Evolutionary conservation across 2,888 invertebrate genomes (phyloP).

Genomic region (Argyra leucocephala): DNA sequence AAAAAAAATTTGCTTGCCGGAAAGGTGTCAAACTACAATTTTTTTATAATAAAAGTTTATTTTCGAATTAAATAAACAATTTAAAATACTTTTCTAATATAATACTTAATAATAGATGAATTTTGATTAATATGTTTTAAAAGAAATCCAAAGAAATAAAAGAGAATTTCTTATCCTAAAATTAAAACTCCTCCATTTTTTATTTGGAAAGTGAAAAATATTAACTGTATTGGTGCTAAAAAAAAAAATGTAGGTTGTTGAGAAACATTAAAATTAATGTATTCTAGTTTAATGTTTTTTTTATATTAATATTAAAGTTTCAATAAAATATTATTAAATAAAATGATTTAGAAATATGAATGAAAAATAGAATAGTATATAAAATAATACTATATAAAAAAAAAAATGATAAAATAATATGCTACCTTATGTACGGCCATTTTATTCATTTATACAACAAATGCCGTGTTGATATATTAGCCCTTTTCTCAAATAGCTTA

Average conservation of each 20-base stretch:
- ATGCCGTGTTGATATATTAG: slow-evolving; percentile 2
- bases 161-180: background rate
- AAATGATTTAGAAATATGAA: no score
- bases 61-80: no score
- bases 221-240: background rate
- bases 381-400: no score
- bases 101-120: no score
- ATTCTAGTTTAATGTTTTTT: no score
- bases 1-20: background rate
- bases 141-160: background rate
- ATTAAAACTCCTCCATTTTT: background rate
- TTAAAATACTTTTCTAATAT: no score
- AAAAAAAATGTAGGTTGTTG: background rate
- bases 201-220: slow-evolving; percentile 1
- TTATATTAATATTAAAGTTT: no score
- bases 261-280: background rate
- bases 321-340: no score
- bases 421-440: background rate
- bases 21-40: background rate
- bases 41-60: no score
- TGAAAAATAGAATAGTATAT: no score
- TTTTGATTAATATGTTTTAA: background rate
- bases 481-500: background rate
- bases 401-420: background rate
- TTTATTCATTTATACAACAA: slow-evolving; percentile 3